phyloP scores from a whole-genome alignment of 92 coral and sea anemone species.

The Zoanthus gigantus region DNA sequence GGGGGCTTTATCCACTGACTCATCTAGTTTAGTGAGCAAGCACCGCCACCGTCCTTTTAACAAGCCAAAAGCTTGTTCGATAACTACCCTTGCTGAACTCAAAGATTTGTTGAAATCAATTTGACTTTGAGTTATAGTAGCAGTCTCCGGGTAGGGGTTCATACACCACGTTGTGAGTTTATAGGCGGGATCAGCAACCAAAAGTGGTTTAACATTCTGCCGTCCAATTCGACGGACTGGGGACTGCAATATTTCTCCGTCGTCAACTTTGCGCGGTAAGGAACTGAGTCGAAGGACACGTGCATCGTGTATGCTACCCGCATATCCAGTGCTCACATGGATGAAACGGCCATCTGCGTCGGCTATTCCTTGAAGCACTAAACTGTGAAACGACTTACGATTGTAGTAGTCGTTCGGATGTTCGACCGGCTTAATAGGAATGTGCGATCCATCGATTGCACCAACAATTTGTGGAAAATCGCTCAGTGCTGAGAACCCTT shows the following conservation, averaged over 20 bases:
- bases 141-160: constrained; percentile 53
- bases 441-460: constrained; percentile 72
- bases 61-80: constrained; percentile 4
- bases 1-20: constrained; percentile 52
- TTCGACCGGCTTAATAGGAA: constrained; percentile 50
- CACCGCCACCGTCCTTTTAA: constrained; percentile 56
- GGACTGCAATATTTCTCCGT: constrained; percentile 40
- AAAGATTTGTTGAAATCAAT: constrained; percentile 46
- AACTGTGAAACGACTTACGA: constrained; percentile 62
- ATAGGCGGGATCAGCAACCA: constrained; percentile 46
- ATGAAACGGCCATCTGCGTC: constrained; percentile 60
- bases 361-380: constrained; percentile 69
- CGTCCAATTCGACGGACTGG: constrained; percentile 39
- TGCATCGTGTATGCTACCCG: constrained; percentile 69
- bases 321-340: constrained; percentile 61
- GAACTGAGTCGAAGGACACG: constrained; percentile 61
- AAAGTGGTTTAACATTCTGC: constrained; percentile 43
- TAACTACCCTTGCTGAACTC: constrained; percentile 59
- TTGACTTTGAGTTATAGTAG: constrained; percentile 52
- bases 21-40: constrained; percentile 37
- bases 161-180: constrained; percentile 46
- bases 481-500: constrained; percentile 58
- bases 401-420: constrained; percentile 62
- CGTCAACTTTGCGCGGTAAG: constrained; percentile 48
- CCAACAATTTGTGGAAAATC: constrained; percentile 69